Conservation (phyloP, 2,113 vertebrate species). For the Corythoichthys haematopterus region DNA sequence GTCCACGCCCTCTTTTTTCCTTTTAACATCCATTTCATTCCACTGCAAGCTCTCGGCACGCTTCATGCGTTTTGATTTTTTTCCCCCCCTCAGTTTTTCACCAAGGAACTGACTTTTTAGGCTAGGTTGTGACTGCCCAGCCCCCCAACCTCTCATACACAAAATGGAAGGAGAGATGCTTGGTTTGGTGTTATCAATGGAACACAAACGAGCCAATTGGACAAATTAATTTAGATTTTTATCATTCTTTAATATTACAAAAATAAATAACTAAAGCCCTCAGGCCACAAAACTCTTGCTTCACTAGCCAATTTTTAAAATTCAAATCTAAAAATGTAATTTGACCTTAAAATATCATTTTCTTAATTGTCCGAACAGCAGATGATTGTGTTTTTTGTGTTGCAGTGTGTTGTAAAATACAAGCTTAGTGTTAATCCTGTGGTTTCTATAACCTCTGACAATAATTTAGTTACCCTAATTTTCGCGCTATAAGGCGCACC, state of each 20-base stretch:
- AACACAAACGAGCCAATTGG: neutral
- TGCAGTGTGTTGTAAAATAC: too few relatives aligned
- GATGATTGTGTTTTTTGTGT: neutral
- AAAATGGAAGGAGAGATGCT: constrained; percentile 18
- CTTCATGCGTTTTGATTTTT: neutral
- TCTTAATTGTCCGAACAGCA: neutral
- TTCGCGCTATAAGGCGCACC: too few relatives aligned
- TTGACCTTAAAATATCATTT: neutral
- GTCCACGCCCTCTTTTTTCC: constrained; percentile 10
- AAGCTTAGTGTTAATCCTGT: too few relatives aligned
- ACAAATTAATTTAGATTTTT: neutral
- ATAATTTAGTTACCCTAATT: too few relatives aligned
- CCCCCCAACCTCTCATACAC: constrained; percentile 11
- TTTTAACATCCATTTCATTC: constrained; percentile 21
- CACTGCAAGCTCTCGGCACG: constrained; percentile 29
- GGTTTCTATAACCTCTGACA: too few relatives aligned
- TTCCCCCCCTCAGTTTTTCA: constrained; percentile 5
- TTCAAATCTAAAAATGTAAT: neutral
- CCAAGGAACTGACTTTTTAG: constrained; percentile 35
- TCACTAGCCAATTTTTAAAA: neutral
- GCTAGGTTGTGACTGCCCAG: constrained; percentile 22
- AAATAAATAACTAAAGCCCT: neutral
- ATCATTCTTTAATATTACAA: neutral
- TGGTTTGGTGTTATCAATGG: neutral
- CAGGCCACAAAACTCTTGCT: neutral